Base-by-base conservation (phyloP, 2,797 vertebrate genomes). In the Kryptolebias ocellatus region DNA sequence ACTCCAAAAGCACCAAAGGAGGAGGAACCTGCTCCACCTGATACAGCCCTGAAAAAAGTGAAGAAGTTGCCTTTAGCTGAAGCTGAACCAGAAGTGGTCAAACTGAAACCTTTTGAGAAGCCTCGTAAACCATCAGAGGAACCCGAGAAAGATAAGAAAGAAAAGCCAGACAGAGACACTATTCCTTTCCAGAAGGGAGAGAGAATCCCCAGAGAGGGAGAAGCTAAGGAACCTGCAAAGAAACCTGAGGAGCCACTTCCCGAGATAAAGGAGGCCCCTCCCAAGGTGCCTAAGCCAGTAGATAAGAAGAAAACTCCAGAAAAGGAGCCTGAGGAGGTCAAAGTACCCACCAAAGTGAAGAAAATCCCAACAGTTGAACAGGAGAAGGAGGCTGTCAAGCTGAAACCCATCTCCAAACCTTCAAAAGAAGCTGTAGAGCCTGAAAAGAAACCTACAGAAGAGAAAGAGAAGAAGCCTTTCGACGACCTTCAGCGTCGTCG, bases 51-150 rank as follows among this genome's bases (percentile, higher is more conserved):
- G 12, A 94, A 95, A 73, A 94, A 93, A 81, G 86, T 93, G 2
- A 92, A 89, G 64, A 92, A 83, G 74, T 46, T 94, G 59, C 90
- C 92, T 59, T 60, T 70, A 66, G 89, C 91, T 47, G 83, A 90
- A 51, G 62, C 70, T 53, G 90, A 92, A 72, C 79, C 87, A 83
- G 92, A 94, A 81, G 64, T 60, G 2, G 70, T 95, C 1, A 92
- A 90, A 70, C 81, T 95, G 4, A 94, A 94, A 86, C 93, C 94
- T n/a, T 92, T 95, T 85, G 85, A 92, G 70, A 94, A 84, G 78
- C 84, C 90, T 46, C 56, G 29, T 5, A 88, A 90, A 87, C 44
- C 69, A 62, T 51, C 51, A 5, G 78, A 86, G 50, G 90, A 91
- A 52, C 68, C 78, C 37, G 80, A 88, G 47, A 91, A 87, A 60